Percentiles rank a stretch among this genome's conserved stretches.
phyloP scores from a whole-genome alignment of 2,113 vertebrate genomes.

The Heliornis fulica region DNA sequence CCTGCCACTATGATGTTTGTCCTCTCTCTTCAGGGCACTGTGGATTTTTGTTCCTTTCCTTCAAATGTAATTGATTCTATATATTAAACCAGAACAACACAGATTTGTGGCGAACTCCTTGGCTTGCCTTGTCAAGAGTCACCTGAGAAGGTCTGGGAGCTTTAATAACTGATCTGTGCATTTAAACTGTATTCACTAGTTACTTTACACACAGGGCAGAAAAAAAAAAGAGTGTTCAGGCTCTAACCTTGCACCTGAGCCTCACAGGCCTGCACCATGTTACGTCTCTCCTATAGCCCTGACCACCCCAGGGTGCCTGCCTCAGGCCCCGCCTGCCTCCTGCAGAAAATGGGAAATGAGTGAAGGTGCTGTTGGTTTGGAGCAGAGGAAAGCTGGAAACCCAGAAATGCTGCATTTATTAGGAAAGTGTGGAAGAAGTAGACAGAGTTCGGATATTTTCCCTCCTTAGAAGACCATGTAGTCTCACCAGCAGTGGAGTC shows the following conservation, averaged over 20 bases:
- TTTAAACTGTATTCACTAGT: neutral
- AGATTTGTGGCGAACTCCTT: neutral
- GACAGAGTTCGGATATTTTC: neutral
- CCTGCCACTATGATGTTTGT: neutral
- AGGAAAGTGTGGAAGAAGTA: neutral
- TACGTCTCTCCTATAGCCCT: neutral
- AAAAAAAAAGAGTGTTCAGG: neutral
- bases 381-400: neutral
- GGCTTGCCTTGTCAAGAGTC: neutral
- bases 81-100: neutral
- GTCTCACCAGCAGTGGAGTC: neutral
- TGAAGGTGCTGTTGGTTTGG: neutral
- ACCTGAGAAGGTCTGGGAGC: neutral
- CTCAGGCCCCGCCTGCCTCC: fast-evolving
- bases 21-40: neutral
- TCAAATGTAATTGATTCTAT: neutral
- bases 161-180: neutral
- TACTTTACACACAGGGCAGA: neutral
- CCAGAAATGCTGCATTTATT: neutral
- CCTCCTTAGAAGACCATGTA: neutral
- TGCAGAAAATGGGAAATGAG: neutral
- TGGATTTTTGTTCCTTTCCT: neutral
- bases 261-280: fast-evolving
- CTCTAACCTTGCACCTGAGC: neutral
- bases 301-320: neutral